A percentile compares a stretch with the other conserved stretches of the same genome.
Evolutionary conservation across 2,113 vertebrate species (phyloP).

Genomic region (Eptatretus burgeri): DNA sequence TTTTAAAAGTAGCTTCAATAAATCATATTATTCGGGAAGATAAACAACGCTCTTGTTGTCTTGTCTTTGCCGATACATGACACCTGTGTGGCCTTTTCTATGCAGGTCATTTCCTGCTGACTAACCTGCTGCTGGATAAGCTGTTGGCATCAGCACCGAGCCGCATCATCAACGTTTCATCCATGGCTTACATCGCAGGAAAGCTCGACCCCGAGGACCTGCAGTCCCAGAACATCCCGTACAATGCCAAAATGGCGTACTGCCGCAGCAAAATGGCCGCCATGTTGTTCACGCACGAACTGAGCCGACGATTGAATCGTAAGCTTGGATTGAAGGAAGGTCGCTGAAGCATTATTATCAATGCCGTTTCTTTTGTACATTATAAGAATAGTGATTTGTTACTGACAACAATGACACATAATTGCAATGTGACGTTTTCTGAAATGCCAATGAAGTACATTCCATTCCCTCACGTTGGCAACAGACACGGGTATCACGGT

Average conservation of each 20-base stretch:
- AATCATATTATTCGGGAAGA: no score
- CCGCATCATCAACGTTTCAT: conserved; percentile 38
- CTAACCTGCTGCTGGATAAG: conserved; percentile 37
- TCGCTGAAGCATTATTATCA: no score
- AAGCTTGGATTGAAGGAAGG: no score
- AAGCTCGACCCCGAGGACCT: conserved; percentile 40
- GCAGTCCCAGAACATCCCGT: conserved; percentile 40
- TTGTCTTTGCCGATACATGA: no score
- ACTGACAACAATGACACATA: no score
- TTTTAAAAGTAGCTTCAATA: no score
- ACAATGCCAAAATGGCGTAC: conserved; percentile 39
- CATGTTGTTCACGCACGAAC: conserved; percentile 36
- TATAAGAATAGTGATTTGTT: no score
- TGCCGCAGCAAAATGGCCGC: conserved; percentile 53
- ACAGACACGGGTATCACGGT: conserved; percentile 32
- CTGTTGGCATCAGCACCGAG: conserved; percentile 31
- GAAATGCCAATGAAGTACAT: neutral
- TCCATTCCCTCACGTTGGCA: neutral
- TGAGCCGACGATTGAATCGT: conserved; percentile 23
- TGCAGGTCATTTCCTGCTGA: conserved; percentile 43
- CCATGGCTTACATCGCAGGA: conserved; percentile 33
- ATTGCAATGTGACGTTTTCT: neutral
- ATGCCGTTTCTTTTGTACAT: no score
- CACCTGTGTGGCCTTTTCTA: neutral
- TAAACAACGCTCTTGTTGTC: no score